Percentiles rank a stretch among this genome's conserved stretches.
phyloP scores from a whole-genome alignment of 2,888 invertebrate species.

The Andricus quercusramuli region DNA sequence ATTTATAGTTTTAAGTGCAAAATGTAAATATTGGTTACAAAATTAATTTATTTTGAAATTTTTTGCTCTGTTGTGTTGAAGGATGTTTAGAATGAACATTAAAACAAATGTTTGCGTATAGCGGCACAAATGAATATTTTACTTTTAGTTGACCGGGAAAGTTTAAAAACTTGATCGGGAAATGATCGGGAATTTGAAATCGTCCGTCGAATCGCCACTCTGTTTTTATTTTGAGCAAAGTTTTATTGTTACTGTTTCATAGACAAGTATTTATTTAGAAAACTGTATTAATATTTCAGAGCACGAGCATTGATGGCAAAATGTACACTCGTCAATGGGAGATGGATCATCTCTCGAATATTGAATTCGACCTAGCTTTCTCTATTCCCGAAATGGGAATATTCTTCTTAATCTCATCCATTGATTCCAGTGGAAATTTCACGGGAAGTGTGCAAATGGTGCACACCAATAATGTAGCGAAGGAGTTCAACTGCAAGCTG shows the following conservation, averaged over 20 bases:
- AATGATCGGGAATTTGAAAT: no score
- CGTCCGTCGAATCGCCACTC: no score
- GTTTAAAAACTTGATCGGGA: no score
- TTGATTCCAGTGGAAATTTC: constrained; percentile 57
- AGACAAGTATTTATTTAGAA: neutral
- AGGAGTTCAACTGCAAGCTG: constrained; percentile 58
- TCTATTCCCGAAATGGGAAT: constrained; percentile 63
- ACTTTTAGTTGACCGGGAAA: no score
- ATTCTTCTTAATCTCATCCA: constrained; percentile 63
- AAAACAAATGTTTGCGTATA: no score
- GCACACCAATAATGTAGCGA: constrained; percentile 54
- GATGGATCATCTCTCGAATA: constrained; percentile 46
- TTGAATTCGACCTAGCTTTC: constrained; percentile 59
- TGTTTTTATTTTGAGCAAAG: neutral
- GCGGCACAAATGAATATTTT: no score
- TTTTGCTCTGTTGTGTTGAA: no score
- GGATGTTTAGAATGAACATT: no score
- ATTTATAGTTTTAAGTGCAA: no score
- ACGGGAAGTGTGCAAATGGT: constrained; percentile 59
- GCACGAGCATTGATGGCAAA: constrained; percentile 42
- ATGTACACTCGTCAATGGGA: constrained; percentile 53
- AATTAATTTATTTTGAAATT: no score
- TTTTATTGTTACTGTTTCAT: neutral
- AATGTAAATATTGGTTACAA: no score
- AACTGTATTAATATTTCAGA: constrained; percentile 32